phyloP scores from a whole-genome alignment of 2,888 invertebrate genomes.

The Metalampra italica region DNA sequence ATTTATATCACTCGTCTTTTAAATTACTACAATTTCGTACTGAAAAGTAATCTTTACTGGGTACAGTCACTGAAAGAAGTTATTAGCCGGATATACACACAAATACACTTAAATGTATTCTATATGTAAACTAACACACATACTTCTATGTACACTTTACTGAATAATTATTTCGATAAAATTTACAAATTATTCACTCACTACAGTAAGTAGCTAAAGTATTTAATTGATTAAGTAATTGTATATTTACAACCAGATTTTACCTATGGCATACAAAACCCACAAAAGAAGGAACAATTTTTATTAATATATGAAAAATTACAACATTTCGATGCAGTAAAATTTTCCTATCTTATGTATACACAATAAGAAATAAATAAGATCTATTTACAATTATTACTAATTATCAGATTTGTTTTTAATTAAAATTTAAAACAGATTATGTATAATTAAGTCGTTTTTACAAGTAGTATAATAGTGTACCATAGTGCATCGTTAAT shows the following conservation, averaged over 20 bases:
- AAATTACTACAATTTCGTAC: conserved; percentile 49
- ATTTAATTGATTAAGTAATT: background rate
- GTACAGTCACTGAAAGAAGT: conserved; percentile 44
- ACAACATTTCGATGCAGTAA: conserved; percentile 23
- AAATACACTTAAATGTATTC: conserved; percentile 37
- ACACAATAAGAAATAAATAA: conserved; percentile 53
- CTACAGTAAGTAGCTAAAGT: background rate
- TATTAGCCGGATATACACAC: conserved; percentile 52
- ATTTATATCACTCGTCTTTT: conserved; percentile 72
- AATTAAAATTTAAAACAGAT: background rate
- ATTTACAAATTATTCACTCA: background rate
- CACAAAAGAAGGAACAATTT: conserved; percentile 42
- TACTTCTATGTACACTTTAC: conserved; percentile 13
- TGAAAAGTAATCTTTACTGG: conserved; percentile 27
- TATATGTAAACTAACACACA: conserved; percentile 10
- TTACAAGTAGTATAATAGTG: too few species aligned
- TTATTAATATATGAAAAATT: conserved; percentile 29
- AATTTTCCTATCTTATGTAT: conserved; percentile 25
- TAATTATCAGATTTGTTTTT: background rate
- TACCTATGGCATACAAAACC: conserved; percentile 39
- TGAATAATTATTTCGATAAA: background rate
- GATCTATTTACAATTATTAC: conserved; percentile 31
- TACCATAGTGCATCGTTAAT: too few species aligned
- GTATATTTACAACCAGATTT: conserved; percentile 36
- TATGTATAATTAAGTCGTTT: too few species aligned